phyloP scores from a whole-genome alignment of 2,113 vertebrate genomes.

The Lucifuga dentata region DNA sequence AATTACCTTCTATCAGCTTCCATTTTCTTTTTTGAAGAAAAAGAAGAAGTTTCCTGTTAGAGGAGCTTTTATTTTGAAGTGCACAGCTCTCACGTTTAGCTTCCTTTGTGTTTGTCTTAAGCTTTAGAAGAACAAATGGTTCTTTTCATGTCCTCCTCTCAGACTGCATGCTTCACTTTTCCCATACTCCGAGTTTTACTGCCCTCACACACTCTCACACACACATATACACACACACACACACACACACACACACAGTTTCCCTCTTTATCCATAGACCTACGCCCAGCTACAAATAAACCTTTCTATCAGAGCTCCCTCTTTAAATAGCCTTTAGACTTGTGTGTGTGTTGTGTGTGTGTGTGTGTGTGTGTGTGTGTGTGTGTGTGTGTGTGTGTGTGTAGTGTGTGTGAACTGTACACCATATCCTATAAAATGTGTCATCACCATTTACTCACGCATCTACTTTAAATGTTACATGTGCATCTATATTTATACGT shows the following conservation, averaged over 20 bases:
- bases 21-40: no score
- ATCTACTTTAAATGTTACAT: conserved; percentile 15
- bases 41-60: no score
- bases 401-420: conserved; percentile 20
- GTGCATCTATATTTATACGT: conserved; percentile 43
- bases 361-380: neutral
- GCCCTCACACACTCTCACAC: conserved; percentile 15
- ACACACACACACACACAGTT: neutral
- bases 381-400: neutral
- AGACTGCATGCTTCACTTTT: neutral
- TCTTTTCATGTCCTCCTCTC: conserved; percentile 3
- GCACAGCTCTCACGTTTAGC: neutral
- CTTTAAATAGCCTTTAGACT: conserved; percentile 12
- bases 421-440: conserved; percentile 29
- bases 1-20: no score
- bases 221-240: conserved; percentile 18
- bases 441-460: neutral
- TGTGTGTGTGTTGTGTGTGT: neutral
- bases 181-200: conserved; percentile 18
- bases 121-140: neutral
- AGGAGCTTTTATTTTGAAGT: no score
- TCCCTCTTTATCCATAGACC: neutral
- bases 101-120: conserved; percentile 1
- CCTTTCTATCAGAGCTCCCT: conserved; percentile 1
- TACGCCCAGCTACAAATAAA: neutral